Base-by-base conservation (phyloP, 2,888 invertebrate species). In the Sinohyriopsis cumingii region DNA sequence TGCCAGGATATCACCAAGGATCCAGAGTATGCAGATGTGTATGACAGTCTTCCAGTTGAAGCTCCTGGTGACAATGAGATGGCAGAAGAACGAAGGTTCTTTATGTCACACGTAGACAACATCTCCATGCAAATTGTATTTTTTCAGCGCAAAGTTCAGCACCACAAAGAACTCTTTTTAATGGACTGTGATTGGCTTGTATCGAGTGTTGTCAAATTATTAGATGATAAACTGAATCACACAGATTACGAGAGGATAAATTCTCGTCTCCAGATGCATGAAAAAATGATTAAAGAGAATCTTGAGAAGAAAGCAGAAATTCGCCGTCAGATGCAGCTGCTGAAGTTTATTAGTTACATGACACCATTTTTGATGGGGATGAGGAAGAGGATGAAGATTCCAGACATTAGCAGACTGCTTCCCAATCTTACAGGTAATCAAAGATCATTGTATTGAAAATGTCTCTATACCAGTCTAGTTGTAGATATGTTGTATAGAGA, bases 331-430 rank as follows among this genome's bases (percentile, higher is more conserved):
- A 68, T 90, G 56, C 82, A 84, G 62, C 77, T 90, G 61, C 78
- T 90, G 54, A 88, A 89, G 76, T 77, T 90, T 53, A 82, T 89
- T 68, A 84, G 86, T 67, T 90, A 88, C 78, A 81, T 90, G 63
- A 84, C 86, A 15, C 88, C 90, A 24, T 88, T 89, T 68, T 80
- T 90, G 24, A 79, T 89, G 33, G 89, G 87, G 6, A 87, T 90
- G 86, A 85, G 86, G 71, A 88, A 88, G 67, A 69, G 87, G 55
- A 90, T 90, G 90, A 87, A 86, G 70, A 87, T 90, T 68, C 90
- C 90, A 0, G 87, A 89, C 54, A 74, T 86, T 22, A 71, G 71
- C 25, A 71, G 81, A 65, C 75, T 90, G 45, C 80, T 90, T 24
- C 82, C 86, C 9, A 84, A 84, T 64, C 71, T 88, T 55, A 78